Evolutionary conservation across 2,797 vertebrate species (phyloP).

Genomic region (Anguilla obscura): DNA sequence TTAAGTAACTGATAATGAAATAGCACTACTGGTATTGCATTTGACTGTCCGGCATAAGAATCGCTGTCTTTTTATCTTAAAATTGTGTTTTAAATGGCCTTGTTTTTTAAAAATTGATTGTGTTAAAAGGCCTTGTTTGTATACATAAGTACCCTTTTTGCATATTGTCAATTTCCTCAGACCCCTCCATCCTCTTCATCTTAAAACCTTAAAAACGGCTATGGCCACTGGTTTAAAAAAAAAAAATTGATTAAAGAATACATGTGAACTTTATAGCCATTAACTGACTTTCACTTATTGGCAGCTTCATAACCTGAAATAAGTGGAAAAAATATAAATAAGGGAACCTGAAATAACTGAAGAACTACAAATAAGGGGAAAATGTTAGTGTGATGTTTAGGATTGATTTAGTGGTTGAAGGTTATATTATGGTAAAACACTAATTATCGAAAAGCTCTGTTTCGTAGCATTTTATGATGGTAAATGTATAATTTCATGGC

Average conservation of each 20-base stretch:
- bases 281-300: background rate
- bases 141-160: background rate
- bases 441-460: background rate
- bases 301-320: background rate
- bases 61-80: background rate
- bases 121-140: background rate
- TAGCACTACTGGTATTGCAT: background rate
- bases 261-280: background rate
- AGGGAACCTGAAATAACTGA: background rate
- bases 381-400: background rate
- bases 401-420: background rate
- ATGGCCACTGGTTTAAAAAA: too few relatives aligned
- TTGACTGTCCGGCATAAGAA: background rate
- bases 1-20: background rate
- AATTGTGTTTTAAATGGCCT: background rate
- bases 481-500: slow-evolving; percentile 15
- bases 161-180: background rate
- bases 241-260: background rate
- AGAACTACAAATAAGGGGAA: background rate
- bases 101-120: too few relatives aligned
- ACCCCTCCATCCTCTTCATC: background rate
- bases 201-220: background rate
- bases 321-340: background rate
- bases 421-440: background rate
- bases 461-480: background rate